phyloP scores from a whole-genome alignment of 2,797 vertebrate species.

The Crotalus adamanteus region DNA sequence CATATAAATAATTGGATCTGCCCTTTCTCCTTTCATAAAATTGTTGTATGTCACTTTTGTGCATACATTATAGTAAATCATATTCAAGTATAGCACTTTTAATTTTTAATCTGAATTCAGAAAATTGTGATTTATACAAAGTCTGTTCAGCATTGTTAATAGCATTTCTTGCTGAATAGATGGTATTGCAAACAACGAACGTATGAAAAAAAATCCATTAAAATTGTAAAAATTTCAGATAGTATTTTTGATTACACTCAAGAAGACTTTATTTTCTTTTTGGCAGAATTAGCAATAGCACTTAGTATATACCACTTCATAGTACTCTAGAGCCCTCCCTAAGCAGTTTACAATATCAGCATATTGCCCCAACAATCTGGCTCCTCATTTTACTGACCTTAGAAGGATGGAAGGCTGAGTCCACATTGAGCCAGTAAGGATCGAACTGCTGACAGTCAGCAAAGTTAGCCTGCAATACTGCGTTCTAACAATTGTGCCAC shows the following conservation, averaged over 20 bases:
- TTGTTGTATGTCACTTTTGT: neutral
- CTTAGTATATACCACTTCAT: neutral
- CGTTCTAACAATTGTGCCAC: neutral
- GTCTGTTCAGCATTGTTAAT: neutral
- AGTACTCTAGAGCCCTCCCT: neutral
- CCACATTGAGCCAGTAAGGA: neutral
- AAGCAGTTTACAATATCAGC: neutral
- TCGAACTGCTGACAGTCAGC: neutral
- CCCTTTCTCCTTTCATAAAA: neutral
- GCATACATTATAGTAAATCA: neutral
- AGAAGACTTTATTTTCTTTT: neutral
- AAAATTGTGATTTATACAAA: neutral
- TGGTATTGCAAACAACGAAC: neutral
- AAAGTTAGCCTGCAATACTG: neutral
- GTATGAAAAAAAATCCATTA: neutral
- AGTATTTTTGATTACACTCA: neutral
- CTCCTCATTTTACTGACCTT: neutral
- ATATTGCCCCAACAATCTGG: neutral
- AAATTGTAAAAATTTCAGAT: neutral
- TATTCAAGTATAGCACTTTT: neutral
- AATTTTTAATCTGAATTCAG: neutral
- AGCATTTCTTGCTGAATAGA: neutral
- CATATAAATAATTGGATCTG: neutral
- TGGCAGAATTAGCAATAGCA: neutral
- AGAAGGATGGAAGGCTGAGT: neutral